A percentile compares a stretch with the other conserved stretches of the same genome.
phyloP scores from a whole-genome alignment of 2,888 invertebrate genomes.

The Sminthurides aquaticus region DNA sequence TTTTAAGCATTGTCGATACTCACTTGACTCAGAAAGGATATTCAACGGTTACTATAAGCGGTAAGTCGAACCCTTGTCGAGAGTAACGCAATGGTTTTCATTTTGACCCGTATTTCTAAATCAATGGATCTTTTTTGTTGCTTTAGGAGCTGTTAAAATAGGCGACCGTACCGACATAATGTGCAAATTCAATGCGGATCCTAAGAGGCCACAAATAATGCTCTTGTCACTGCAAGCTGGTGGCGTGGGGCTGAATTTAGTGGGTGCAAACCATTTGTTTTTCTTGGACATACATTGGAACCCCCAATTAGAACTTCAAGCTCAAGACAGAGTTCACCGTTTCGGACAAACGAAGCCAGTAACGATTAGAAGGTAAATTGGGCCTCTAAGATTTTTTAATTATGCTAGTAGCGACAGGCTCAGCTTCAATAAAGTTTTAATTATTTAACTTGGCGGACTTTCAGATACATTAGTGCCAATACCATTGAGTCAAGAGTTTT shows the following conservation, averaged over 20 bases:
- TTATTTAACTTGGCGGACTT: too few relatives aligned
- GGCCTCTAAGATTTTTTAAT: too few relatives aligned
- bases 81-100: too few relatives aligned
- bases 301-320: conserved; percentile 89
- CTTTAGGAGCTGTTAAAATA: conserved; percentile 23
- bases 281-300: conserved; percentile 94
- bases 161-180: conserved; percentile 27
- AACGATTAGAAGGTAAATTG: conserved; percentile 69
- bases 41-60: conserved; percentile 62
- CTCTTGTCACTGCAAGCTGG: conserved; percentile 85
- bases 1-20: conserved; percentile 63
- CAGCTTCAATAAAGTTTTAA: too few relatives aligned
- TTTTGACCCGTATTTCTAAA: too few relatives aligned
- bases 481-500: conserved; percentile 85
- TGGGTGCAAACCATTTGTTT: conserved; percentile 85
- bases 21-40: conserved; percentile 56
- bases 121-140: conserved; percentile 2
- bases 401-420: conserved; percentile 1
- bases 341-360: conserved; percentile 80
- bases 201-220: conserved; percentile 50
- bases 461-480: conserved; percentile 69
- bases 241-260: conserved; percentile 86
- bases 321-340: conserved; percentile 86
- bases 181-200: conserved; percentile 29
- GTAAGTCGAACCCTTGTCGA: conserved; percentile 46